phyloP scores from a whole-genome alignment of 2,888 invertebrate species.

The Bhutanitis thaidina region DNA sequence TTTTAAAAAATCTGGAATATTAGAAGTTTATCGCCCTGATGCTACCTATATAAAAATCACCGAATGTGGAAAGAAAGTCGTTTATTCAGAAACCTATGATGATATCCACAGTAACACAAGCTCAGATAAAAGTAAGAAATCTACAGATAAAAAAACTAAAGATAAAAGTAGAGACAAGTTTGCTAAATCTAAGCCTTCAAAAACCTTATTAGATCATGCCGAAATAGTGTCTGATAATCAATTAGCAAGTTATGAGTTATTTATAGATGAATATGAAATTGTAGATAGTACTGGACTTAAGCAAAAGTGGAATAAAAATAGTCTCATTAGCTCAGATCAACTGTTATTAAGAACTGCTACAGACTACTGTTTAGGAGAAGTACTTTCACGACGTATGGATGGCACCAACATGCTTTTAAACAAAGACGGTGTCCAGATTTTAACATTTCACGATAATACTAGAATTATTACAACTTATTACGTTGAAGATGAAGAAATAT shows the following conservation, averaged over 20 bases:
- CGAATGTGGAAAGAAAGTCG: conserved; percentile 43
- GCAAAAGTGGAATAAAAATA: conserved; percentile 49
- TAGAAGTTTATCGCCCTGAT: conserved; percentile 57
- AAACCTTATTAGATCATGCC: conserved; percentile 31
- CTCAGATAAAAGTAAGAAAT: conserved; percentile 50
- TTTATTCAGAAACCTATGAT: conserved; percentile 27
- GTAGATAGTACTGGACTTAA: conserved; percentile 52
- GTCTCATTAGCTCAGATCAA: conserved; percentile 44
- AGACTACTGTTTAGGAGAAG: conserved; percentile 60
- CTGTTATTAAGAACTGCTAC: conserved; percentile 61
- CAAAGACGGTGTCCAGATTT: conserved; percentile 57
- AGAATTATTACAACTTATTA: conserved; percentile 53
- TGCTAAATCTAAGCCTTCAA: conserved; percentile 41
- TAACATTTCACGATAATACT: conserved; percentile 63
- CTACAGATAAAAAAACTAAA: conserved; percentile 42
- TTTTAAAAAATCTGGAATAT: conserved; percentile 47
- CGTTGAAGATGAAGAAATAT: conserved; percentile 58
- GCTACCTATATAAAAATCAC: conserved; percentile 53
- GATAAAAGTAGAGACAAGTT: conserved; percentile 39
- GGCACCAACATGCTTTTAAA: conserved; percentile 61
- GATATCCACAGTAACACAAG: conserved; percentile 34
- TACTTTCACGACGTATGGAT: conserved; percentile 66
- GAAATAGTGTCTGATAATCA: conserved; percentile 30
- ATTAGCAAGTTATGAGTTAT: conserved; percentile 38
- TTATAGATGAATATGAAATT: conserved; percentile 58